Evolutionary conservation across 30 jellyfish, hydroid and myxozoan genomes (phyloP), one percentile per base, ranked within the genome.

Genomic region (Catostylus mosaicus): DNA sequence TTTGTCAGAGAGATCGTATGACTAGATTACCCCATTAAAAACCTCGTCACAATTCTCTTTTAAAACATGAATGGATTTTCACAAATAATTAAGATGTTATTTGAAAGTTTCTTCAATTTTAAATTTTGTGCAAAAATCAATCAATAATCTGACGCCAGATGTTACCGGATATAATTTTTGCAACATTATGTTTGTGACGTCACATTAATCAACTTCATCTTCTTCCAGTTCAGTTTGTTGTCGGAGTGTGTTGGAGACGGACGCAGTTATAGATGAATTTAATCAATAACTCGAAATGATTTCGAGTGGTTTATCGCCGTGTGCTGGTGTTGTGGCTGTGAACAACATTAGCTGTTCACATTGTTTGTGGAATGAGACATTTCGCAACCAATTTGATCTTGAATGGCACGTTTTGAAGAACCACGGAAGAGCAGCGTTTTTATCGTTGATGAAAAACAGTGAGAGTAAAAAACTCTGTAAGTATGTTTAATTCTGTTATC

Each of bases 181-280:
- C n/a, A n/a, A n/a, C n/a, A n/a, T n/a, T n/a, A n/a, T n/a, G 54
- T 19, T 16, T 66, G 78, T 66, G 78, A 66, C 78, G 78, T 66
- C 78, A 66, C 23, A 66, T 66, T 18, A 29, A 16, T 66, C 31
- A 32, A 66, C 24, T 20, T 10, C 67, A 3, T 52, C 19, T 52
- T 9, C 30, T 3, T 4, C 26, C 30, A 26, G 67, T 26, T 52
- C 27, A 7, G 27, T 7, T 52, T n/a, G 67, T n/a, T 10, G 29
- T 3, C 7, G 29, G 67, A 52, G 7, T 52, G 3, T 52, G 27
- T 52, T 16, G 67, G 19, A 52, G 67, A 52, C 8, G 67, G 67
- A 20, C 29, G 67, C 27, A 3, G 30, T 16, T 52, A 4, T 52
- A 10, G 23, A 7, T 20, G 67, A n/a, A 7, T 16, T 52, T 3